Conservation (phyloP, 1,140 invertebrate genomes). For the Acromyrmex heyeri region DNA sequence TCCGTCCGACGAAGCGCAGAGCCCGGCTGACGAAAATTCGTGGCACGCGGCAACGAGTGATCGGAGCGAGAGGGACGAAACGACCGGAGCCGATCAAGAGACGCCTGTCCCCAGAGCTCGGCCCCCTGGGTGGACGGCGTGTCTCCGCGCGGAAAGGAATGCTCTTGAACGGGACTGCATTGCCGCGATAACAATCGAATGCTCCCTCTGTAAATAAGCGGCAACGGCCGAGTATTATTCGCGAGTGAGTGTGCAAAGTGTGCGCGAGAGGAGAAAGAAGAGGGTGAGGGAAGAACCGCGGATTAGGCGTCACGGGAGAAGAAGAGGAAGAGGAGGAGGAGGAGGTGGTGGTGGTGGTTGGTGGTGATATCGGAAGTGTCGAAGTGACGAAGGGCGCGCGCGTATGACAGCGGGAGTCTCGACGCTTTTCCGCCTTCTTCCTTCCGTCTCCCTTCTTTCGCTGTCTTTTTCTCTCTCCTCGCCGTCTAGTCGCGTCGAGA, state of each 20-base stretch:
- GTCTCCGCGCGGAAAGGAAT: background rate
- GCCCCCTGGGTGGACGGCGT: background rate
- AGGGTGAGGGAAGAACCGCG: conserved; percentile 50
- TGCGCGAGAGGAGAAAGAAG: conserved; percentile 57
- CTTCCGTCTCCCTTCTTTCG: conserved; percentile 4
- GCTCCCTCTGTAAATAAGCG: conserved; percentile 73
- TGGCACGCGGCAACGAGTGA: conserved; percentile 44
- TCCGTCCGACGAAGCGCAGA: conserved; percentile 79
- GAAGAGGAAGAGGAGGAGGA: conserved; percentile 50
- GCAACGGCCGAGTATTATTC: conserved; percentile 24
- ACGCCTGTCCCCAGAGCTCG: conserved; percentile 24
- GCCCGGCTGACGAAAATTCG: conserved; percentile 80
- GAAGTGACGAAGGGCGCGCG: conserved; percentile 47
- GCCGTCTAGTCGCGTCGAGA: conserved; percentile 24
- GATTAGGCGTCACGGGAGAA: background rate
- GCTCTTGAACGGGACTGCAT: background rate
- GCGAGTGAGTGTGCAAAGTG: conserved; percentile 75
- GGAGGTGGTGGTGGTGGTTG: conserved; percentile 20
- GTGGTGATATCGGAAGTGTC: conserved; percentile 69
- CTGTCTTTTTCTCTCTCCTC: conserved; percentile 29
- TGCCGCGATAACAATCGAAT: conserved; percentile 54
- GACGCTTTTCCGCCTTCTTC: conserved; percentile 64
- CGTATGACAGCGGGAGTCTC: conserved; percentile 65
- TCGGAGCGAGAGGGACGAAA: conserved; percentile 18
- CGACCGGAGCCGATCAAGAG: background rate